Conservation (phyloP, 2,113 vertebrate species). For the Muscicapa adusta region DNA sequence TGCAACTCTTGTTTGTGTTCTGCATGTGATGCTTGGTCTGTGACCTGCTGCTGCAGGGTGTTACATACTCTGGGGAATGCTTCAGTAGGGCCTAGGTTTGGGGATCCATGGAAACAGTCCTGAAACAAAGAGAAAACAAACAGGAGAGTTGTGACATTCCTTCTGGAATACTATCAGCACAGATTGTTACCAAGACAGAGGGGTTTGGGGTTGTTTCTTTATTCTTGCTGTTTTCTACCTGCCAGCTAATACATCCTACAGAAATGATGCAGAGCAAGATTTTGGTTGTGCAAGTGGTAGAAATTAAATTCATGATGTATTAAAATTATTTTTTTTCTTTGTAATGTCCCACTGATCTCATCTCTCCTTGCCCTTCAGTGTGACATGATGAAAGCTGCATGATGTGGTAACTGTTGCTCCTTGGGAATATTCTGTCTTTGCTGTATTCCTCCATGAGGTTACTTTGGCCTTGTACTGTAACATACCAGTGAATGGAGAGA, state of each 20-base stretch:
- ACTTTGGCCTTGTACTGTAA: not conserved
- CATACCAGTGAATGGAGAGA: not conserved
- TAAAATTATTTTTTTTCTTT: not conserved
- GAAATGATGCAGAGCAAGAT: not conserved
- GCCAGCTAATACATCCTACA: not conserved
- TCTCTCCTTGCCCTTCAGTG: not conserved
- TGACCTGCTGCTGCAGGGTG: slow-evolving; percentile 11
- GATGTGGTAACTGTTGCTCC: slow-evolving; percentile 21
- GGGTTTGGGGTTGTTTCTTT: not conserved
- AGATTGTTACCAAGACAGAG: not conserved
- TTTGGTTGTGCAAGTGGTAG: not conserved
- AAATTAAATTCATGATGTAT: not conserved
- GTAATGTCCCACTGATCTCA: not conserved
- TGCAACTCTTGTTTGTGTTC: not conserved
- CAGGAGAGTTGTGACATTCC: not conserved
- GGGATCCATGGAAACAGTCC: slow-evolving; percentile 53
- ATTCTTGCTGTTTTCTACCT: not conserved
- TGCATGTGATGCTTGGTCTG: not conserved
- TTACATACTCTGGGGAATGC: slow-evolving; percentile 4
- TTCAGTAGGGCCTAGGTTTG: slow-evolving; percentile 40
- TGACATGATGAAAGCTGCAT: slow-evolving; percentile 34
- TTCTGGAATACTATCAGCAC: slow-evolving; percentile 38
- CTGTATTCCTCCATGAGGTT: not conserved
- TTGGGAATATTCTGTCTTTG: slow-evolving; percentile 25
- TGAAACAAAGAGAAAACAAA: slow-evolving; percentile 67